Base-by-base conservation (phyloP, 2,113 vertebrate species). In the Turnix velox region DNA sequence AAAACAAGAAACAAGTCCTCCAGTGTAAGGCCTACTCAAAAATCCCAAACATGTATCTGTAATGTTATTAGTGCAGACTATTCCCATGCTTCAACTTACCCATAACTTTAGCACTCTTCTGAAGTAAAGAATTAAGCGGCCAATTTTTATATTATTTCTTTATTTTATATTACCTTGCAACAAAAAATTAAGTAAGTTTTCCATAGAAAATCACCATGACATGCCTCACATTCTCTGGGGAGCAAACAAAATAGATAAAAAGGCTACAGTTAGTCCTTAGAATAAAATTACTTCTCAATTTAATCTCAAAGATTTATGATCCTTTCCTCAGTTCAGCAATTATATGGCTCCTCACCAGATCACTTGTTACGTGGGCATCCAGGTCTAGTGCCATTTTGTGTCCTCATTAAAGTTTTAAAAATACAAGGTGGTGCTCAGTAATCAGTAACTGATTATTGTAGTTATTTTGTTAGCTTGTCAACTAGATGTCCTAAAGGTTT, bases 91-190 rank as follows among this genome's bases (percentile, higher is more conserved):
- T 67, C 27, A 62, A 66, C 57, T 51, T 86, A 43, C 37, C 42
- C 9, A 7, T 66, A 73, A 68, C 18, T 75, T 73, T 5, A 63
- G 4, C 20, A 48, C 1, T 40, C 52, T 82, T 78, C 39, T 75
- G 40, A 75, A 75, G 4, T 72, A 17, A 71, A 35, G 13, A 73
- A 69, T 42, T 69, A 66, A 65, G 42, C 71, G 18, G n/a, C 0
- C 17, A 52, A 45, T 87, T 80, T 85, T 45, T 37, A 67, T 31
- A 39, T 18, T 52, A 49, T 40, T 68, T 84, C 14, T 27, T 1
- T n/a, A n/a, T n/a, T n/a, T n/a, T n/a, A n/a, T n/a, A n/a, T 0
- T 55, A 4, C 66, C 52, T 35, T 48, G 6, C 15, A 76, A 4
- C 12, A 80, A 86, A 93, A 31, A 86, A n/a, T 1, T 23, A 69